Conservation (phyloP, 2,797 vertebrate genomes). For the Huso huso region DNA sequence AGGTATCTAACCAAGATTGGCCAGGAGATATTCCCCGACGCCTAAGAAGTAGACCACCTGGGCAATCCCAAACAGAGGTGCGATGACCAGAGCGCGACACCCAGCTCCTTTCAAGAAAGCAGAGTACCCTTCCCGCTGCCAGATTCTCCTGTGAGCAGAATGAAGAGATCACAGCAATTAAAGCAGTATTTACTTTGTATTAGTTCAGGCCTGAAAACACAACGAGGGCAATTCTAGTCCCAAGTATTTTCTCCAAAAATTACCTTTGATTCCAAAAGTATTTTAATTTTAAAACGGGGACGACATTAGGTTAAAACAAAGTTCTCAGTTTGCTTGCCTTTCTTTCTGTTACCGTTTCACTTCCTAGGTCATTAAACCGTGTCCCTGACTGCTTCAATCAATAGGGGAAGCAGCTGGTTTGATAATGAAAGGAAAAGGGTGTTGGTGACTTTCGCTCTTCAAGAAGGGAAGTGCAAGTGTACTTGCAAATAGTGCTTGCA, state of each 20-base stretch:
- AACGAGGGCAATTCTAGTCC: no score
- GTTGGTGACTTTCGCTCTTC: no score
- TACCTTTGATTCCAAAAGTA: not conserved
- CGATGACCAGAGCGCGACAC: constrained; percentile 66
- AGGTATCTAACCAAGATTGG: constrained; percentile 40
- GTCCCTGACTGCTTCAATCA: no score
- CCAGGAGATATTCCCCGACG: constrained; percentile 59
- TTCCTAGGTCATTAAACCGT: no score
- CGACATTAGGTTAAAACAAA: no score
- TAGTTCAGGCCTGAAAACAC: not conserved
- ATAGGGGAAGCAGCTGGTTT: no score
- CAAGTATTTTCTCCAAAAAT: not conserved
- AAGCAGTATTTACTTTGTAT: not conserved
- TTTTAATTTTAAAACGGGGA: no score
- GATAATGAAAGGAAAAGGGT: no score
- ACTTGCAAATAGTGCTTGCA: no score
- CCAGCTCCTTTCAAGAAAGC: constrained; percentile 69
- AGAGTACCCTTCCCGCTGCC: constrained; percentile 60
- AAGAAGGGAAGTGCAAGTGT: no score
- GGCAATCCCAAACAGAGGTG: constrained; percentile 69
- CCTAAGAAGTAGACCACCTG: constrained; percentile 70
- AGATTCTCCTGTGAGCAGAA: constrained; percentile 55
- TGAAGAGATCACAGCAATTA: not conserved
- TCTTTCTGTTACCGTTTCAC: no score
- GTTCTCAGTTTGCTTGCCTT: no score